phyloP scores from a whole-genome alignment of 2,888 invertebrate species.

The Mellilla xanthometata region DNA sequence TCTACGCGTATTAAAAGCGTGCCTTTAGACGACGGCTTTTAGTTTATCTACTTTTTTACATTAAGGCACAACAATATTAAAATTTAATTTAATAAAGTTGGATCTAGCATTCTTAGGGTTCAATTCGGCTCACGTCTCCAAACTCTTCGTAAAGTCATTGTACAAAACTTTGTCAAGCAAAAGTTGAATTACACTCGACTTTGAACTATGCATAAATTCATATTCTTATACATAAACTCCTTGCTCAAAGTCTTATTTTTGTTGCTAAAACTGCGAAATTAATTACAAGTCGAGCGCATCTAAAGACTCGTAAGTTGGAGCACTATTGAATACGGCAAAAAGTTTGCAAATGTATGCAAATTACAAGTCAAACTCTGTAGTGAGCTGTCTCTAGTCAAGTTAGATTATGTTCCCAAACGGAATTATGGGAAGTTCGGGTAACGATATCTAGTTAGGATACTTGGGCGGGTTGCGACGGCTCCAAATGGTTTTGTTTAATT shows the following conservation, averaged over 20 bases:
- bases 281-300: conserved; percentile 26
- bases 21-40: too few relatives aligned
- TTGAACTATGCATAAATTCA: conserved; percentile 9
- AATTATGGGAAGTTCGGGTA: conserved; percentile 45
- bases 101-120: too few relatives aligned
- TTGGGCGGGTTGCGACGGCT: conserved; percentile 12
- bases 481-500: conserved; percentile 13
- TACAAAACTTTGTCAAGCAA: not conserved
- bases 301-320: conserved; percentile 25
- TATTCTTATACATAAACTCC: conserved; percentile 6
- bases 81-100: too few relatives aligned
- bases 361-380: conserved; percentile 41
- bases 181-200: conserved; percentile 6
- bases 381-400: conserved; percentile 40
- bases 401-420: conserved; percentile 49
- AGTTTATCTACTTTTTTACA: too few relatives aligned
- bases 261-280: conserved; percentile 25
- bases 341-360: conserved; percentile 47
- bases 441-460: conserved; percentile 39
- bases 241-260: conserved; percentile 18
- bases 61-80: too few relatives aligned
- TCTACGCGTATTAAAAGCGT: too few relatives aligned
- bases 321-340: conserved; percentile 39
- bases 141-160: not conserved
- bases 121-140: not conserved